A percentile compares a stretch with the other conserved stretches of the same genome.
Conservation (phyloP, 2,797 vertebrate genomes). For the Odontamblyopus rebecca region DNA sequence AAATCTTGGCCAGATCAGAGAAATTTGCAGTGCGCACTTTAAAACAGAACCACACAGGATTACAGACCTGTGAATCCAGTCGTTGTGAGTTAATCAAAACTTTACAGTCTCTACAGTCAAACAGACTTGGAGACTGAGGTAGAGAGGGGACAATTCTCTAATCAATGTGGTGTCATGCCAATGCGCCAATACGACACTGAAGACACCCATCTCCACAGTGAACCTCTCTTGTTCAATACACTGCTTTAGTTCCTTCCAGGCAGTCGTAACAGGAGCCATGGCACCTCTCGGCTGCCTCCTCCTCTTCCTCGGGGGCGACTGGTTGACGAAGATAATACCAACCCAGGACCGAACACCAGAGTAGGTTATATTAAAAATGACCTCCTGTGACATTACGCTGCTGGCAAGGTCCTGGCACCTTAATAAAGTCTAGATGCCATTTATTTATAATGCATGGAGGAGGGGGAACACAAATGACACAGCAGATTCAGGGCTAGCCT, state of each 20-base stretch:
- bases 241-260: slow-evolving; percentile 66
- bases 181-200: slow-evolving; percentile 27
- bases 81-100: slow-evolving; percentile 12
- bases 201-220: slow-evolving; percentile 51
- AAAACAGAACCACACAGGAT: too few relatives aligned
- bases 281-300: slow-evolving; percentile 64
- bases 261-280: slow-evolving; percentile 72
- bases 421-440: slow-evolving; percentile 77
- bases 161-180: slow-evolving; percentile 38
- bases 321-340: slow-evolving; percentile 78
- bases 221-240: slow-evolving; percentile 76
- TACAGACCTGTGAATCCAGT: not conserved
- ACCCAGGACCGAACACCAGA: slow-evolving; percentile 38
- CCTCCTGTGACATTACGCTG: slow-evolving; percentile 73
- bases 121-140: slow-evolving; percentile 1
- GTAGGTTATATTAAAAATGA: slow-evolving; percentile 80
- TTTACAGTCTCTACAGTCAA: slow-evolving; percentile 6
- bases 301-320: slow-evolving; percentile 63
- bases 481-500: slow-evolving; percentile 55
- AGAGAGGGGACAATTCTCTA: slow-evolving; percentile 17
- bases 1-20: too few relatives aligned
- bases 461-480: slow-evolving; percentile 52
- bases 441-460: slow-evolving; percentile 78
- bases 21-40: too few relatives aligned
- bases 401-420: slow-evolving; percentile 73